Conservation (phyloP, 2,113 vertebrate genomes). For the Pollimyrus isidori region DNA sequence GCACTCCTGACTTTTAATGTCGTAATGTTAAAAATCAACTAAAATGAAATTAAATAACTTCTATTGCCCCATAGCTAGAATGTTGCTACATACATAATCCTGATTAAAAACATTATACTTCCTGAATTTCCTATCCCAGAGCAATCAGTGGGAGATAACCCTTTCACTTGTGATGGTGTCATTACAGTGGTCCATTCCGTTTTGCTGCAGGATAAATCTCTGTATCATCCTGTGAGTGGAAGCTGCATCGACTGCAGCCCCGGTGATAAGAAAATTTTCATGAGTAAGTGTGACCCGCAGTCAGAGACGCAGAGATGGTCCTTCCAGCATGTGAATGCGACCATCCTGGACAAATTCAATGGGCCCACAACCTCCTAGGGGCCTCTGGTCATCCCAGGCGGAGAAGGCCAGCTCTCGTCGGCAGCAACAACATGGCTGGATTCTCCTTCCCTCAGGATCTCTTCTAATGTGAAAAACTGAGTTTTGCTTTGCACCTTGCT, state of each 20-base stretch:
- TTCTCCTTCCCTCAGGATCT: constrained; percentile 10
- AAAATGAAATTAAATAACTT: neutral
- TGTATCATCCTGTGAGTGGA: constrained; percentile 78
- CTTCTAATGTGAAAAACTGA: neutral
- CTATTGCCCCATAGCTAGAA: neutral
- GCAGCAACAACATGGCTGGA: neutral
- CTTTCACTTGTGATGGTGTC: constrained; percentile 4
- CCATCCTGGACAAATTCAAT: constrained; percentile 79
- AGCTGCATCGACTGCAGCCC: constrained; percentile 81
- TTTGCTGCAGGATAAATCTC: constrained; percentile 68
- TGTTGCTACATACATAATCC: constrained; percentile 19
- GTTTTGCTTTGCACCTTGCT: constrained; percentile 13
- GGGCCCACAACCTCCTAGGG: constrained; percentile 37
- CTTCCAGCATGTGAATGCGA: constrained; percentile 77
- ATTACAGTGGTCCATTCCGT: neutral
- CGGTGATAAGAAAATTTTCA: constrained; percentile 83
- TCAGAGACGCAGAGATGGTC: constrained; percentile 84
- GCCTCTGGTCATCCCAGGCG: neutral
- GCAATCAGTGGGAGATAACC: constrained; percentile 28
- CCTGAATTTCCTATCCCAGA: neutral
- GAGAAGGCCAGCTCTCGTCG: neutral
- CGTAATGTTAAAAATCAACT: neutral
- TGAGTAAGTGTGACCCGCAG: constrained; percentile 79
- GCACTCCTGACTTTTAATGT: neutral
- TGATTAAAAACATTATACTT: constrained; percentile 9